Percentiles rank a stretch among this genome's conserved stretches.
Evolutionary conservation across 2,888 invertebrate species (phyloP).

Genomic region (Pollenia griseotomentosa): DNA sequence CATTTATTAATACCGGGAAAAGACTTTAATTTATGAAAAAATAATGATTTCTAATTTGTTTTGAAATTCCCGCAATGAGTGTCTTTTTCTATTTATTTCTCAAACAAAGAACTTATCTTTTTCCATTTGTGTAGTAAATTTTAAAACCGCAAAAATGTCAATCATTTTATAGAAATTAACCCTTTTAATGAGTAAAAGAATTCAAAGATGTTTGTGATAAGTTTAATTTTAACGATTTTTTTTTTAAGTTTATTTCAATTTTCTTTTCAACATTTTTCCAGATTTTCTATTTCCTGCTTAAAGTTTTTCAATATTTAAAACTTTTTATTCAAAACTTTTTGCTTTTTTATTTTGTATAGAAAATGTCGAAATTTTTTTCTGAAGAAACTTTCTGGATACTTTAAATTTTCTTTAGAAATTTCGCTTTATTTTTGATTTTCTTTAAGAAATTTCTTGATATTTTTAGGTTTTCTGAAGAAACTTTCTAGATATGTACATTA

Average conservation of each 20-base stretch:
- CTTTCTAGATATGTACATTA: neutral
- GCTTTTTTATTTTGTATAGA: too few relatives aligned
- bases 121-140: neutral
- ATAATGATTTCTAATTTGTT: neutral
- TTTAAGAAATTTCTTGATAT: neutral
- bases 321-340: too few relatives aligned
- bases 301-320: too few relatives aligned
- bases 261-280: too few relatives aligned
- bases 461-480: neutral
- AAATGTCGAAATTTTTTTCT: too few relatives aligned
- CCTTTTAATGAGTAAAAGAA: neutral
- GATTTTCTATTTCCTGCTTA: too few relatives aligned
- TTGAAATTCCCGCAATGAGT: neutral
- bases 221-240: too few relatives aligned
- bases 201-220: too few relatives aligned
- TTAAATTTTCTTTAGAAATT: too few relatives aligned
- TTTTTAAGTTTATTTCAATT: too few relatives aligned
- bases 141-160: conserved; percentile 32
- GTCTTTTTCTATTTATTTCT: neutral
- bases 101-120: conserved; percentile 10
- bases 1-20: neutral
- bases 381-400: too few relatives aligned
- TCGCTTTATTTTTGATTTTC: too few relatives aligned
- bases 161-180: neutral
- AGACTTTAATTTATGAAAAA: neutral